These are phyloP conservation scores for Cardiocondyla obscurior DNA, from an alignment of 1,140 invertebrate genomes.

Conservation along the genomic window DNA sequence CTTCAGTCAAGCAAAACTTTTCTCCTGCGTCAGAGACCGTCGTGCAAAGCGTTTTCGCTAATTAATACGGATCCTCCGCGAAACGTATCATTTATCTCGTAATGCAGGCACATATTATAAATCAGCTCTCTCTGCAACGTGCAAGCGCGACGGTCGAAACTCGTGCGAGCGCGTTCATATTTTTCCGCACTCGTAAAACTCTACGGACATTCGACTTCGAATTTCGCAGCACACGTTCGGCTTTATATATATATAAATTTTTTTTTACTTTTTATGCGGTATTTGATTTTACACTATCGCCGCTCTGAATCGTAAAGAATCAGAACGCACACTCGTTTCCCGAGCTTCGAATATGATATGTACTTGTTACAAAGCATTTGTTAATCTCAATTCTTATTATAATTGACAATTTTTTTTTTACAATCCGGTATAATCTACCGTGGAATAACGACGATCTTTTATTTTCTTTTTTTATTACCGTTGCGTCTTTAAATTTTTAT, in stretches of 20 bases:
- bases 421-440: not conserved
- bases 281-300: conserved; percentile 16
- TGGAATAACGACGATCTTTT: not conserved
- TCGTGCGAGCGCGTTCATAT: not conserved
- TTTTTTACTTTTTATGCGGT: conserved; percentile 13
- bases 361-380: not conserved
- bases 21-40: not conserved
- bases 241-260: not conserved
- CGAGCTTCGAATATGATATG: not conserved
- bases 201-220: conserved; percentile 15
- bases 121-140: conserved; percentile 1
- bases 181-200: conserved; percentile 33
- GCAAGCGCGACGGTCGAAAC: not conserved
- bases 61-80: not conserved
- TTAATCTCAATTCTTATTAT: not conserved
- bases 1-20: conserved; percentile 16
- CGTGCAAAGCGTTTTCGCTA: not conserved
- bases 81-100: conserved; percentile 9
- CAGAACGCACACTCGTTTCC: not conserved
- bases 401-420: not conserved
- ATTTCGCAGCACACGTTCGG: not conserved
- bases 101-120: conserved; percentile 1
- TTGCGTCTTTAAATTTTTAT: no score
- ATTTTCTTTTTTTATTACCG: no score
- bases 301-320: conserved; percentile 5